These are phyloP conservation scores for Aphodius sticticus DNA, from an alignment of 2,888 invertebrate genomes.

Conservation along the genomic window DNA sequence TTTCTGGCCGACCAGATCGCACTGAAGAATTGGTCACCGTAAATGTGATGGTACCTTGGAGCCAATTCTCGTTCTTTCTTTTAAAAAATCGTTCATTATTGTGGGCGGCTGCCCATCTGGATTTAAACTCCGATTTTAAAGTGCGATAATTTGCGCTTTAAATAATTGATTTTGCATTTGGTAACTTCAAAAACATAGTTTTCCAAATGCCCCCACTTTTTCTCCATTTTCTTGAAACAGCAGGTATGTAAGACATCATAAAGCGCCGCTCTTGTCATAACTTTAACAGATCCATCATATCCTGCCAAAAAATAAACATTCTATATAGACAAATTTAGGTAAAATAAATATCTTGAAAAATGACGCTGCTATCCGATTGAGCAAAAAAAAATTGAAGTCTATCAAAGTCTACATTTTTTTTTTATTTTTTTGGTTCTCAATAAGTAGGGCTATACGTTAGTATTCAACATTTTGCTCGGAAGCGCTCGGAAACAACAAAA, in stretches of 20 bases:
- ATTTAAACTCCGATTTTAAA: no score
- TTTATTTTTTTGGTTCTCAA: constrained; percentile 8
- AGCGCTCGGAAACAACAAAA: not conserved
- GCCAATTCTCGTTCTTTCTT: constrained; percentile 11
- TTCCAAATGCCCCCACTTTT: not conserved
- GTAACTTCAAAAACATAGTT: not conserved
- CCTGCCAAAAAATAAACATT: not conserved
- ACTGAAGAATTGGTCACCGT: not conserved
- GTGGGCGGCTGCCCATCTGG: not conserved
- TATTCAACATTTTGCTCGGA: not conserved
- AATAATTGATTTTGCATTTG: not conserved
- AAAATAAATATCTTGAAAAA: constrained; percentile 4
- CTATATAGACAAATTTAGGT: not conserved
- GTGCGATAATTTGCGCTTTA: constrained; percentile 4
- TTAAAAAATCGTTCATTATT: not conserved
- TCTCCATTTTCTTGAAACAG: not conserved
- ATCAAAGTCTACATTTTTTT: not conserved
- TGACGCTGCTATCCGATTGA: not conserved
- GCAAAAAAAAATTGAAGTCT: not conserved
- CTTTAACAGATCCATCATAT: not conserved
- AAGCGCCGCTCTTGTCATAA: not conserved
- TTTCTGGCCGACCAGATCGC: constrained; percentile 12
- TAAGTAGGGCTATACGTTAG: not conserved
- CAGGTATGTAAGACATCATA: not conserved
- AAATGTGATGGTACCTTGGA: not conserved